A percentile compares a stretch with the other conserved stretches of the same genome.
phyloP scores from a whole-genome alignment of 92 coral and sea anemone genomes.

The Diadumene lineata region DNA sequence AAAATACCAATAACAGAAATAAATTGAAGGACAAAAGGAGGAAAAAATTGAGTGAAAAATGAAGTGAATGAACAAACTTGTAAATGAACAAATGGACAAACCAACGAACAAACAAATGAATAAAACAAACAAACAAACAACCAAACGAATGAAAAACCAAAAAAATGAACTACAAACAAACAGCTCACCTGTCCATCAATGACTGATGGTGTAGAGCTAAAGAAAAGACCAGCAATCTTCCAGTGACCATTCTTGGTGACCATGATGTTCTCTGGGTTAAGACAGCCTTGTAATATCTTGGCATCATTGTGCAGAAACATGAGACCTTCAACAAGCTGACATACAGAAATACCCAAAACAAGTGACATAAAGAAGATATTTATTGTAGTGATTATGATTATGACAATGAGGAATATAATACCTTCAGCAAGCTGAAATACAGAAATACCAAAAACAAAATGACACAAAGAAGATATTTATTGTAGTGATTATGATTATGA shows the following conservation, averaged over 20 bases:
- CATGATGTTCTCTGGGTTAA: constrained; percentile 74
- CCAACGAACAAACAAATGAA: too few relatives aligned
- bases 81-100: too few relatives aligned
- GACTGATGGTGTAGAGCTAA: constrained; percentile 79
- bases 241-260: constrained; percentile 94
- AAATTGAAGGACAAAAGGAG: background rate
- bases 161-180: too few relatives aligned
- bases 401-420: background rate
- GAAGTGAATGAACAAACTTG: too few relatives aligned
- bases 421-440: too few relatives aligned
- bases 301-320: constrained; percentile 98
- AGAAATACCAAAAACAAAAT: too few relatives aligned
- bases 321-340: constrained; percentile 86
- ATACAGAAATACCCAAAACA: background rate
- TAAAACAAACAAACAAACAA: too few relatives aligned
- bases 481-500: background rate
- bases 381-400: background rate
- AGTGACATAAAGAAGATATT: background rate
- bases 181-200: constrained; percentile 83
- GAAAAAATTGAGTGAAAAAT: too few relatives aligned
- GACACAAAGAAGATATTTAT: background rate
- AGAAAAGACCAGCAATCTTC: constrained; percentile 92
- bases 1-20: too few relatives aligned
- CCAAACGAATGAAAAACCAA: background rate
- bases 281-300: constrained; percentile 87